Conservation (phyloP, 2,797 vertebrate species). For the Malacoraja senta region DNA sequence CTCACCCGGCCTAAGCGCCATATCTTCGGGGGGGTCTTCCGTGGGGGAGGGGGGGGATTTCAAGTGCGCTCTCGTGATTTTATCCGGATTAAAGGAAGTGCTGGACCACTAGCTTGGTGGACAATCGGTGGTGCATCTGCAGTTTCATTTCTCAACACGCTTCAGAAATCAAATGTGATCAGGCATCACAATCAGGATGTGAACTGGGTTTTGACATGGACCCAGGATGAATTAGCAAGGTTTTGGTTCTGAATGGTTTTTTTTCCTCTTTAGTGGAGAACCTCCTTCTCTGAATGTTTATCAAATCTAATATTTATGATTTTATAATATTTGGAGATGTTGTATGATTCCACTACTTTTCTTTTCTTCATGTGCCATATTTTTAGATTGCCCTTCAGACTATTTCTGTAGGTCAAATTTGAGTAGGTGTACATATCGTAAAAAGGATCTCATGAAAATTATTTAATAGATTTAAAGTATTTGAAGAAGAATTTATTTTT, state of each 20-base stretch:
- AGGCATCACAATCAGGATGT: background rate
- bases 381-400: slow-evolving; percentile 15
- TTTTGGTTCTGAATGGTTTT: background rate
- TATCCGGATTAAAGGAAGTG: no score
- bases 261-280: background rate
- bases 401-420: slow-evolving; percentile 1
- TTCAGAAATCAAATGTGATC: background rate
- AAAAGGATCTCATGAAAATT: background rate
- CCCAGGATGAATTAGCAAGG: slow-evolving; percentile 18
- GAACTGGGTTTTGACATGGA: background rate
- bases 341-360: background rate
- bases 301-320: slow-evolving; percentile 27
- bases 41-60: no score
- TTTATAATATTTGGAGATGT: background rate
- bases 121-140: no score
- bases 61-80: no score
- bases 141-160: background rate
- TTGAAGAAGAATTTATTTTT: background rate
- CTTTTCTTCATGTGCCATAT: background rate
- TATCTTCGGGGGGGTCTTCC: no score
- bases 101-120: no score
- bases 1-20: no score
- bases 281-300: background rate
- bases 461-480: background rate
- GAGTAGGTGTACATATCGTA: slow-evolving; percentile 18